Percentiles rank a stretch among this genome's conserved stretches.
Conservation (phyloP, 2,113 vertebrate genomes). For the Pithys albifrons region DNA sequence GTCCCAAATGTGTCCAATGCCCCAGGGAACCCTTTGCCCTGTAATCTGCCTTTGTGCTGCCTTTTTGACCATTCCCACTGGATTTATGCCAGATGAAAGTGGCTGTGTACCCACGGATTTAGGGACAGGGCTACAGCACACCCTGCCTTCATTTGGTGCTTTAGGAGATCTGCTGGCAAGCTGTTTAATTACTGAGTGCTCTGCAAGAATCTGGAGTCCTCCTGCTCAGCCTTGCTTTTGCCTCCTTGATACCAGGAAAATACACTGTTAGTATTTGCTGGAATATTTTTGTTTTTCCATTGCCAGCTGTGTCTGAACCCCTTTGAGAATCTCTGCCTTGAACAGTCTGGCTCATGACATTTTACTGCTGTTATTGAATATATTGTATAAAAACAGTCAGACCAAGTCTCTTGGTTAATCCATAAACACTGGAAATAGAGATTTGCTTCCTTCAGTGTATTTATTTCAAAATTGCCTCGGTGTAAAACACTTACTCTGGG, state of each 20-base stretch:
- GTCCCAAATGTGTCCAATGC: rapidly evolving
- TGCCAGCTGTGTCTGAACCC: background rate
- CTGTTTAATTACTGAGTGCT: background rate
- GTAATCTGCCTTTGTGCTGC: background rate
- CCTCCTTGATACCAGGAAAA: background rate
- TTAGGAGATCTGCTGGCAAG: background rate
- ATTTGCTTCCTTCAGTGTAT: background rate
- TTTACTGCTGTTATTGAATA: background rate
- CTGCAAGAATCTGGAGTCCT: background rate
- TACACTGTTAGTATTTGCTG: background rate
- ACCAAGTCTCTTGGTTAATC: background rate
- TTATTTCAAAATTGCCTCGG: background rate
- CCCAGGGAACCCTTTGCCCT: background rate
- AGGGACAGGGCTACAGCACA: background rate
- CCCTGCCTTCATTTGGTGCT: background rate
- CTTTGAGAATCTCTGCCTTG: background rate
- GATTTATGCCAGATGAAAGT: background rate
- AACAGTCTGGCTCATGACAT: background rate
- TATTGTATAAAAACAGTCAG: background rate
- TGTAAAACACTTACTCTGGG: background rate
- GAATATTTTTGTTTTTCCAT: background rate
- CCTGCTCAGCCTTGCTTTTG: background rate
- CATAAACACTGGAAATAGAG: background rate
- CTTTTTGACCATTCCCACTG: background rate
- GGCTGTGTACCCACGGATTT: background rate